Base-by-base conservation (phyloP, 2,113 vertebrate species). In the Pterocles orientalis region DNA sequence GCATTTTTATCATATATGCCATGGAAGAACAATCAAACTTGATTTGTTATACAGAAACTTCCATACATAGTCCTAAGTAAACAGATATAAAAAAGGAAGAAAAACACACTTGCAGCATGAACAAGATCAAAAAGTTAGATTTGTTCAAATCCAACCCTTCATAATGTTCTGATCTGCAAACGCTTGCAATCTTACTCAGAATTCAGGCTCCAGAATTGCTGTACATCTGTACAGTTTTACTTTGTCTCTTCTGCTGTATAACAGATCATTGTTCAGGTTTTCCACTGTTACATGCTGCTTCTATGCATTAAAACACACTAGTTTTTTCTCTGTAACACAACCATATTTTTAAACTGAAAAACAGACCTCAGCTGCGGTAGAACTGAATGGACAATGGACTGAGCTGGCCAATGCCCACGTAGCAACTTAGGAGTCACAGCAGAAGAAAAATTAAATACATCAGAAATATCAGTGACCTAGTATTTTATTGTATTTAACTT, bases 401-500 rank as follows among this genome's bases (percentile, higher is more conserved):
- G 26, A 45, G 15, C 1, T 70, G 34, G 15, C 26, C 47, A 41
- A n/a, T 51, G 13, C 31, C 65, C 28, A n/a, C 56, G 60, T 26
- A 87, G 56, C 17, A 71, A 77, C 20, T 56, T 56, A 85, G 45
- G 25, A 48, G 57, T 39, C 53, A 56, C 17, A 64, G n/a, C 62
- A 36, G 57, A 73, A 77, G n/a, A 53, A n/a, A 56, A 84, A 68
- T 34, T 31, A 57, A 31, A 53, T 41, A 20, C 36, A 4, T 60
- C 80, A 12, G 75, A 91, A 95, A 73, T 83, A 14, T 57, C 73
- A 91, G 29, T 90, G 64, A 21, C 33, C 20, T 78, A 66, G 19
- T 33, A 75, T 82, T 93, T 92, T 56, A 83, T 92, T 91, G 39
- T 33, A 91, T 24, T 87, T 92, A 51, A 47, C 20, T 91, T 96